Percentiles rank a stretch among this genome's conserved stretches.
These are phyloP conservation scores for Cyprinodon brontotheroides DNA, from an alignment of 2,113 vertebrate genomes.

Conservation along the genomic window DNA sequence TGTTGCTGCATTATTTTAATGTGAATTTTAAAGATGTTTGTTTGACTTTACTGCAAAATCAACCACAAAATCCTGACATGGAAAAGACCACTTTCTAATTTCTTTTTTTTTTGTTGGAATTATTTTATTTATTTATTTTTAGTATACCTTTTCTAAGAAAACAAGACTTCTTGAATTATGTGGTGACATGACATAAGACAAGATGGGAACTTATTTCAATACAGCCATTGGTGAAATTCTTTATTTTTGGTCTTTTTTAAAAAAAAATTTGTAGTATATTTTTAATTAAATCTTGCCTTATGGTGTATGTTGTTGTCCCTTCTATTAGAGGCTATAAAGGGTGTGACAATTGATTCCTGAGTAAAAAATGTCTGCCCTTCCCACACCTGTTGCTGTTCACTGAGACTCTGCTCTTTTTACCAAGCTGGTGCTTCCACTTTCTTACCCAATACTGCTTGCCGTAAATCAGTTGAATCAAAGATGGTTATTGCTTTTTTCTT, in stretches of 20 bases:
- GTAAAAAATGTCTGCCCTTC: too few species aligned
- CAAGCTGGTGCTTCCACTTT: too few species aligned
- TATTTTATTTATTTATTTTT: background rate
- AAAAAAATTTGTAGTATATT: background rate
- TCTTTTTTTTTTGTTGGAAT: background rate
- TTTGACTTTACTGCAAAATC: background rate
- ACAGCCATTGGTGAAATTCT: background rate
- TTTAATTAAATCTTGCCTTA: background rate
- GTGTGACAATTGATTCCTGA: background rate
- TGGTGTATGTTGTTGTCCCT: background rate
- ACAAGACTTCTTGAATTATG: background rate
- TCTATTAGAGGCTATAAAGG: background rate
- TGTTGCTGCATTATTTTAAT: conserved; percentile 8
- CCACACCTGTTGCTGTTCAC: too few species aligned
- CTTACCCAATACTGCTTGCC: too few species aligned
- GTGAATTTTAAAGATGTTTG: background rate
- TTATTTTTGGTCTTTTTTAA: background rate
- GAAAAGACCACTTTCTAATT: background rate
- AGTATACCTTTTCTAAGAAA: background rate
- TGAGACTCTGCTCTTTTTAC: too few species aligned
- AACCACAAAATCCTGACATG: too few species aligned
- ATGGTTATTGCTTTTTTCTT: too few species aligned
- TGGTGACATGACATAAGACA: background rate
- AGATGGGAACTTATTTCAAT: background rate
- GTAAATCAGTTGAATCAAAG: too few species aligned